Conservation (phyloP, 2,888 invertebrate species). For the Apantesis nais region DNA sequence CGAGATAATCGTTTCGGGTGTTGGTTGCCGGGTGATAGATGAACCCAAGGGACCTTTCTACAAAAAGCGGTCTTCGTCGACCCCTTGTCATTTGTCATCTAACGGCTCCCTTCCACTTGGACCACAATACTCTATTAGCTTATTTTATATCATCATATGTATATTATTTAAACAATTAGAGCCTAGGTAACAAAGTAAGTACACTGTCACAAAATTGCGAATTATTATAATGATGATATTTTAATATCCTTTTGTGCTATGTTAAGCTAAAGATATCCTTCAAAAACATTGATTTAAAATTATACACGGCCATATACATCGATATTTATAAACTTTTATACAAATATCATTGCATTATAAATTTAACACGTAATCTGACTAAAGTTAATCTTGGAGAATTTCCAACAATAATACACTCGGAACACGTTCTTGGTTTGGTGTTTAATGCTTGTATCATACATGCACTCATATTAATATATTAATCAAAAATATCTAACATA, state of each 20-base stretch:
- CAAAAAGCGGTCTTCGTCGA: neutral
- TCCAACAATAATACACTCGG: slow-evolving; percentile 42
- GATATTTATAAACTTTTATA: slow-evolving; percentile 7
- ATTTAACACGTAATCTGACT: slow-evolving; percentile 31
- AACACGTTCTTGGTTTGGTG: slow-evolving; percentile 24
- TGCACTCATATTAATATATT: neutral
- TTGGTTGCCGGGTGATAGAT: neutral
- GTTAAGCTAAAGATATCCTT: neutral
- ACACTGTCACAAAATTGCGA: neutral
- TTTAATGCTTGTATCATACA: slow-evolving; percentile 21
- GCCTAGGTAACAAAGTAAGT: neutral
- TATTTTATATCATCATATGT: neutral
- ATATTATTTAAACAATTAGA: neutral
- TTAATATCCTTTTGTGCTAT: neutral
- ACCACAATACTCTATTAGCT: neutral
- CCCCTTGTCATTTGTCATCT: neutral
- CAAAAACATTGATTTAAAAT: neutral
- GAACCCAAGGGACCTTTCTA: neutral
- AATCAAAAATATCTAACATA: neutral
- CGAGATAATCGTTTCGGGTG: neutral
- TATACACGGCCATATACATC: neutral
- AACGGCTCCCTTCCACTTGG: neutral
- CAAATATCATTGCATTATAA: slow-evolving; percentile 27
- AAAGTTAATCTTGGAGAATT: slow-evolving; percentile 39
- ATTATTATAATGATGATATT: neutral